Base-by-base conservation (phyloP, 2,888 invertebrate species). In the Rhogogaster chlorosoma region DNA sequence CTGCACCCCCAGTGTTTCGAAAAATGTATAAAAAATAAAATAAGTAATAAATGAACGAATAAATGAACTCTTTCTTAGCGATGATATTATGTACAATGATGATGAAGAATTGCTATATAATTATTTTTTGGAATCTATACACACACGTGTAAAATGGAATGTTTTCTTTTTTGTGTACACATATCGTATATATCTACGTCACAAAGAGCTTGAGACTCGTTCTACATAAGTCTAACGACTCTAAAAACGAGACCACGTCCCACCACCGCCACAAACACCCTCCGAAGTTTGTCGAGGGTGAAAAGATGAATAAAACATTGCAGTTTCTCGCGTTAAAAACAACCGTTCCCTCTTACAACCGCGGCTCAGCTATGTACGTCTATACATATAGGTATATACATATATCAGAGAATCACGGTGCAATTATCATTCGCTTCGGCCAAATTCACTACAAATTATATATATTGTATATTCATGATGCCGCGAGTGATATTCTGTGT, bases 251-350 rank as follows among this genome's bases (percentile, higher is more conserved):
- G n/a, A 29, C 45, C 18, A 26, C 22, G 22, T 22, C 22, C 22
- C 38, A 42, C 10, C 22, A 15, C 73, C 45, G 22, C 45, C 45
- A 0, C 77, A 18, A 22, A 42, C 10, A 29, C 73, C 29, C 12
- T 26, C 7, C 29, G 18, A 77, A 77, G 49, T 77, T 77, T 77
- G 77, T 53, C 77, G 77, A 53, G 77, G 77, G 53, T 77, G 49
- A 53, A 77, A 75, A 77, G 26, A 77, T 77, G 77, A 45, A 77
- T 77, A 77, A 77, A 49, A 77, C 77, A 77, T 77, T 49, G 77
- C 53, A 77, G 77, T 77, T 67, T 77, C 77, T 53, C 77, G 45
- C 53, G 53, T 77, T 77, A 53, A 26, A 53, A 49, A 73, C 73
- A 73, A 73, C 73, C 38, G 22, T 73, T 38, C 29, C 22, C 42